Percentiles rank a stretch among this genome's conserved stretches.
phyloP scores from a whole-genome alignment of 2,888 invertebrate species.

The Drosophila dives region DNA sequence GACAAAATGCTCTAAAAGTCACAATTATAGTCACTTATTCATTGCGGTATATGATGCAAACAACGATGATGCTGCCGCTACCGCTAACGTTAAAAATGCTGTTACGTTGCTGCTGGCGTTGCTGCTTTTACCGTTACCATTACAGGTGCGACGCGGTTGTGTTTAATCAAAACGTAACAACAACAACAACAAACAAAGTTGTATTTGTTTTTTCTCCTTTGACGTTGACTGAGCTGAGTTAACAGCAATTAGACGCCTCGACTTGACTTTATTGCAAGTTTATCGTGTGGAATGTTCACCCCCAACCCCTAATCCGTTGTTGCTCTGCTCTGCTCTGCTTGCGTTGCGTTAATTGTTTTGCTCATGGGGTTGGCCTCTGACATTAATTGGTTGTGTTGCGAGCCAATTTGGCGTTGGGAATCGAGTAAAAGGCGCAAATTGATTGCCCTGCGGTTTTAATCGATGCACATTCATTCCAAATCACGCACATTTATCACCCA shows the following conservation, averaged over 20 bases:
- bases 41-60: constrained; percentile 76
- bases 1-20: constrained; percentile 66
- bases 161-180: constrained; percentile 64
- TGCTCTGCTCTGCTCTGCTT: constrained; percentile 5
- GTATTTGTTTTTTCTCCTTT: background rate
- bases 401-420: constrained; percentile 63
- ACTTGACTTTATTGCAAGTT: constrained; percentile 77
- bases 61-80: constrained; percentile 55
- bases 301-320: background rate
- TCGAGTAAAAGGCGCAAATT: constrained; percentile 80
- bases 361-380: constrained; percentile 57
- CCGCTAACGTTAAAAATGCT: constrained; percentile 7
- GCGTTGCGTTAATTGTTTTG: constrained; percentile 53
- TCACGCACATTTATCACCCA: constrained; percentile 81
- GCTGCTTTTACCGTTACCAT: constrained; percentile 3
- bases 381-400: constrained; percentile 77
- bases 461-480: constrained; percentile 81
- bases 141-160: constrained; percentile 36
- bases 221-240: constrained; percentile 63
- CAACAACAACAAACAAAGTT: constrained; percentile 16
- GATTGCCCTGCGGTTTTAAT: constrained; percentile 83
- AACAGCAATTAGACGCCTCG: constrained; percentile 76
- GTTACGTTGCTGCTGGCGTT: constrained; percentile 9
- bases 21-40: constrained; percentile 79
- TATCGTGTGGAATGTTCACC: constrained; percentile 68